These are phyloP conservation scores for Hipparchia sbordonii DNA, from an alignment of 2,888 invertebrate species.

Conservation along the genomic window DNA sequence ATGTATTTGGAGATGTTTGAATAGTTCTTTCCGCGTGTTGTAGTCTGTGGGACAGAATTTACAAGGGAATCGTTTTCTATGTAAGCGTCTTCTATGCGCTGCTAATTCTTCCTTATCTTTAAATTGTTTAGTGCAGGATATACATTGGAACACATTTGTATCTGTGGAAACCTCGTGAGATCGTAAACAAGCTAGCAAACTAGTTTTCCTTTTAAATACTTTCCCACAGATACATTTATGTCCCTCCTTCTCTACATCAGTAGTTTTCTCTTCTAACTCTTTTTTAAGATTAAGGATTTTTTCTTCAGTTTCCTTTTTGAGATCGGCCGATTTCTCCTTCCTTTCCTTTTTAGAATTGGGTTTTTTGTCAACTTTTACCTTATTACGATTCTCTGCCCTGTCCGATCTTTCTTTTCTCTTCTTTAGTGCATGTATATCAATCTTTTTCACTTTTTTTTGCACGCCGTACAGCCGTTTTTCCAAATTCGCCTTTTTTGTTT, in stretches of 20 bases:
- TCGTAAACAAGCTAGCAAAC: constrained; percentile 71
- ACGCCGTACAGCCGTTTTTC: constrained; percentile 46
- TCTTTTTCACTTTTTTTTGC: constrained; percentile 38
- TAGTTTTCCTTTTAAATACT: constrained; percentile 61
- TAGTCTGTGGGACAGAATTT: constrained; percentile 79
- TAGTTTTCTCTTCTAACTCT: constrained; percentile 27
- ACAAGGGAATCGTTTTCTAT: constrained; percentile 70
- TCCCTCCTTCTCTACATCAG: constrained; percentile 53
- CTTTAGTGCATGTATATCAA: constrained; percentile 21
- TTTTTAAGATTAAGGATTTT: constrained; percentile 30
- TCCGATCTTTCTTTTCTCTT: constrained; percentile 41
- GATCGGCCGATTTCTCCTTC: constrained; percentile 25
- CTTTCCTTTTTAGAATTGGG: constrained; percentile 34
- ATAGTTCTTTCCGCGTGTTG: constrained; percentile 67
- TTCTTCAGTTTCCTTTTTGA: constrained; percentile 33
- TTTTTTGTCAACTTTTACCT: constrained; percentile 38
- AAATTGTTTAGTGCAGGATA: constrained; percentile 64
- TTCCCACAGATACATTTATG: constrained; percentile 72
- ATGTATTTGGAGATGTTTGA: constrained; percentile 71
- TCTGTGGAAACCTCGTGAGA: constrained; percentile 62
- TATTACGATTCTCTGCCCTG: constrained; percentile 50
- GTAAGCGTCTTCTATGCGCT: constrained; percentile 64
- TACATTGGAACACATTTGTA: constrained; percentile 53
- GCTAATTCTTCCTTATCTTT: constrained; percentile 63
- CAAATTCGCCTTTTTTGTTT: constrained; percentile 55